A percentile compares a stretch with the other conserved stretches of the same genome.
Conservation (phyloP, 2,888 invertebrate species). For the Chesias legatella region DNA sequence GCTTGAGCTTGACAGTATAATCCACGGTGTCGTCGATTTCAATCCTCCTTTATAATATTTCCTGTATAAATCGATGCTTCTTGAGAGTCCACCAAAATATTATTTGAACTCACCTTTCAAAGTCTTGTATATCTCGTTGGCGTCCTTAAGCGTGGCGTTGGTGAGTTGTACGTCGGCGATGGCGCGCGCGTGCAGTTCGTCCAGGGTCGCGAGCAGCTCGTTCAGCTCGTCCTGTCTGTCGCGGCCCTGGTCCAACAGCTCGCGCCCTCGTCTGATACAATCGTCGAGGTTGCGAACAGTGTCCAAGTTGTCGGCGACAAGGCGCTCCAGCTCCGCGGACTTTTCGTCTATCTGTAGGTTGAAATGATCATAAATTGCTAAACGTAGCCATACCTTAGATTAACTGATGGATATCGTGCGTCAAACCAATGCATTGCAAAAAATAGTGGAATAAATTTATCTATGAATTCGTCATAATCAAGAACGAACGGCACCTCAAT, state of each 20-base stretch:
- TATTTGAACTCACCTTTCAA: constrained; percentile 34
- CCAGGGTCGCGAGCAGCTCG: constrained; percentile 88
- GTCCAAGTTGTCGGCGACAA: constrained; percentile 78
- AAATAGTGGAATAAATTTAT: no score
- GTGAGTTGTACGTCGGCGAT: constrained; percentile 91
- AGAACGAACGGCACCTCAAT: no score
- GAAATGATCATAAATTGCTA: not conserved
- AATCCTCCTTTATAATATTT: no score
- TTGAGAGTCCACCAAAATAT: no score
- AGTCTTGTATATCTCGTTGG: constrained; percentile 45
- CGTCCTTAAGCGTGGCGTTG: constrained; percentile 74
- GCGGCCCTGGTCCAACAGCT: constrained; percentile 82
- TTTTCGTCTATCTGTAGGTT: constrained; percentile 80
- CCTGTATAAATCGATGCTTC: no score
- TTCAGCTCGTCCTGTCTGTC: constrained; percentile 87
- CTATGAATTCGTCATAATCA: no score
- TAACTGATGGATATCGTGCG: no score
- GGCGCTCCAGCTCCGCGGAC: constrained; percentile 62
- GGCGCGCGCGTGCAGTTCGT: constrained; percentile 87
- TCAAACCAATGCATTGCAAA: no score
- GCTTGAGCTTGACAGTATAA: no score
- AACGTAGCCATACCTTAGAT: no score
- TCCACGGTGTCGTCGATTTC: no score
- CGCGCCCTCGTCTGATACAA: constrained; percentile 83
- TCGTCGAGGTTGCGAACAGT: constrained; percentile 83